Evolutionary conservation across 2,888 invertebrate genomes (phyloP).

Genomic region (Tachystola acroxantha): DNA sequence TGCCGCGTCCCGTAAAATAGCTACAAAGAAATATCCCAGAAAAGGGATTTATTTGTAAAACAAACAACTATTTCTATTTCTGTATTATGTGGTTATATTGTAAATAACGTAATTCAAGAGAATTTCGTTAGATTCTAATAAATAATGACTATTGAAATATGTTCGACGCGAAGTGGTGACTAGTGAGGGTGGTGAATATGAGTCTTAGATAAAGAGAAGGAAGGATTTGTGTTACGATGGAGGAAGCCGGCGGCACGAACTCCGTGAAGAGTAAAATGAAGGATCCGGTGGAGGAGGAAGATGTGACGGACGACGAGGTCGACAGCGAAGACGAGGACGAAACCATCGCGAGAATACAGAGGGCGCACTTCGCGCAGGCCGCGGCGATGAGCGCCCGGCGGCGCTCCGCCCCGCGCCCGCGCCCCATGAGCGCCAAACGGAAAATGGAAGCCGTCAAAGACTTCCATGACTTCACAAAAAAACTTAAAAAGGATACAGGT

Average conservation of each 20-base stretch:
- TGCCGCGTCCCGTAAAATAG: constrained; percentile 56
- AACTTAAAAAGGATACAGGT: constrained; percentile 73
- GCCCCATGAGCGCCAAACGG: constrained; percentile 68
- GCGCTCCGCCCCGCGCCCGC: constrained; percentile 49
- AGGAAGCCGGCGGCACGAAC: constrained; percentile 51
- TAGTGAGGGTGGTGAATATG: constrained; percentile 9
- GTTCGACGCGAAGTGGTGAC: constrained; percentile 14
- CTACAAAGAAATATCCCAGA: constrained; percentile 55
- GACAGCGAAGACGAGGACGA: constrained; percentile 71
- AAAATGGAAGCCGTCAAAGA: constrained; percentile 73
- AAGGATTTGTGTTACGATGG: constrained; percentile 35
- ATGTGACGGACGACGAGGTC: constrained; percentile 57
- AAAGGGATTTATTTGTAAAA: constrained; percentile 32
- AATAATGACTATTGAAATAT: constrained; percentile 32
- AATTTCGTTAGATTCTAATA: not conserved
- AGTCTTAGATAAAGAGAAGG: constrained; percentile 8
- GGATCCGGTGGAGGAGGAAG: constrained; percentile 45
- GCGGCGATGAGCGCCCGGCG: constrained; percentile 63
- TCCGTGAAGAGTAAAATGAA: constrained; percentile 48
- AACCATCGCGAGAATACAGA: constrained; percentile 68
- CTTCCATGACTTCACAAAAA: constrained; percentile 73
- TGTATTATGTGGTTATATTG: constrained; percentile 7
- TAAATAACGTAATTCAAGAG: constrained; percentile 6
- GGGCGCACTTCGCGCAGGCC: constrained; percentile 66
- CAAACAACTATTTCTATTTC: constrained; percentile 7